Percentiles rank a stretch among this genome's conserved stretches.
phyloP scores from a whole-genome alignment of 1,140 invertebrate species.

The Trissolcus basalis region DNA sequence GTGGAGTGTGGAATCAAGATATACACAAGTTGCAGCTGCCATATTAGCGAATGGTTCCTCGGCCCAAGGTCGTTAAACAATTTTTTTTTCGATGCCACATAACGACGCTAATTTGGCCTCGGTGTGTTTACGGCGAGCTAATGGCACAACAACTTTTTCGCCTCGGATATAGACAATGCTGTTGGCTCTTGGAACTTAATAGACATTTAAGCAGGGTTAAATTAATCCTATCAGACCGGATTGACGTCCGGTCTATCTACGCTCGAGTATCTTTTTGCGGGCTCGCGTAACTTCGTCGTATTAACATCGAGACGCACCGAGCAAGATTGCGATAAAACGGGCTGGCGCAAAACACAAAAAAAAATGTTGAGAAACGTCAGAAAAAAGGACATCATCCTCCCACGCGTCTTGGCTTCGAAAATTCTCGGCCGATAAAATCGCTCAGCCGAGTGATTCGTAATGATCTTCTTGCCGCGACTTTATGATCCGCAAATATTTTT shows the following conservation, averaged over 20 bases:
- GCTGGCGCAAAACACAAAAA: conserved; percentile 20
- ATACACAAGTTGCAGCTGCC: conserved; percentile 29
- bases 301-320: conserved; percentile 35
- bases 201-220: conserved; percentile 43
- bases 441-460: conserved; percentile 67
- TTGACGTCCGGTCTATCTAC: conserved; percentile 34
- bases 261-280: conserved; percentile 26
- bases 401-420: conserved; percentile 62
- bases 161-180: conserved; percentile 25
- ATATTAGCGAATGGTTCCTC: conserved; percentile 24
- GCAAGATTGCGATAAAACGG: conserved; percentile 15
- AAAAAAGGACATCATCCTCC: conserved; percentile 59
- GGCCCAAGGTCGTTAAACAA: conserved; percentile 49
- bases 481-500: conserved; percentile 54
- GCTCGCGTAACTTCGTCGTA: conserved; percentile 44
- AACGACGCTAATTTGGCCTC: conserved; percentile 43
- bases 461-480: conserved; percentile 57
- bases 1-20: conserved; percentile 12
- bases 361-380: conserved; percentile 33
- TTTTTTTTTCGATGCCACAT: conserved; percentile 39
- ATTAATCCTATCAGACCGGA: conserved; percentile 49
- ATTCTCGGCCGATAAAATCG: conserved; percentile 71
- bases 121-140: conserved; percentile 50
- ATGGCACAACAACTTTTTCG: conserved; percentile 48
- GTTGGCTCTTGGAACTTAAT: conserved; percentile 3